Conservation (phyloP, 2,888 invertebrate species). For the Enchytraeus crypticus region DNA sequence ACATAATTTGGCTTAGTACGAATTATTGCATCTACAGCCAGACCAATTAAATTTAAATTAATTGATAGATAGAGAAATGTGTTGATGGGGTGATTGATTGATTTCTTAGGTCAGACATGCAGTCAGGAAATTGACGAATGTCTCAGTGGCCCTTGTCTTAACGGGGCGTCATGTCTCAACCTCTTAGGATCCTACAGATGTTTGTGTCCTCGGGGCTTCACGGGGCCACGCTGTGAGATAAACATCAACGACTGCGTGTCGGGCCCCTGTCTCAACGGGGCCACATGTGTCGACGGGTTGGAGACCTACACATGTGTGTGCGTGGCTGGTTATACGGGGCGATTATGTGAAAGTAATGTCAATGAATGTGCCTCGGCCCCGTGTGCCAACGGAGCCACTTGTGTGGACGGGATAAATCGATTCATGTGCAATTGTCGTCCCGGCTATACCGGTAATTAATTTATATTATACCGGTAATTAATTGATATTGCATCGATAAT, state of each 20-base stretch:
- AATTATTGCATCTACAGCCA: too few relatives aligned
- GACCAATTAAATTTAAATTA: too few relatives aligned
- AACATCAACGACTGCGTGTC: conserved; percentile 58
- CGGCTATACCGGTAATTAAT: conserved; percentile 21
- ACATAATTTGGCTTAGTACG: too few relatives aligned
- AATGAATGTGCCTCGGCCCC: conserved; percentile 64
- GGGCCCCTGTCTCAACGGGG: conserved; percentile 23
- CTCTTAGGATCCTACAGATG: conserved; percentile 23
- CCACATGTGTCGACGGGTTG: conserved; percentile 23
- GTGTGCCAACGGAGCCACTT: conserved; percentile 71
- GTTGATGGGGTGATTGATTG: too few relatives aligned
- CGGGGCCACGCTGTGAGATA: conserved; percentile 61
- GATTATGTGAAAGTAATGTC: conserved; percentile 68
- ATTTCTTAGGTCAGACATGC: conserved; percentile 28
- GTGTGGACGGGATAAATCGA: conserved; percentile 22
- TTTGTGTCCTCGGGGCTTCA: conserved; percentile 22
- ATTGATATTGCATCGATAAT: too few relatives aligned
- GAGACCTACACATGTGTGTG: conserved; percentile 23
- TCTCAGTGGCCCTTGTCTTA: conserved; percentile 22
- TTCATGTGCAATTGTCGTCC: conserved; percentile 22
- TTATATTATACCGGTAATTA: too few relatives aligned
- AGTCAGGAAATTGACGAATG: conserved; percentile 33
- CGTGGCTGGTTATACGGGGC: conserved; percentile 17
- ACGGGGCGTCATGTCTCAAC: conserved; percentile 26
- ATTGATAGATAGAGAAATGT: too few relatives aligned